Evolutionary conservation across 2,888 invertebrate species (phyloP), one percentile per base, ranked within the genome.

Genomic region (Diaprepes abbreviatus): DNA sequence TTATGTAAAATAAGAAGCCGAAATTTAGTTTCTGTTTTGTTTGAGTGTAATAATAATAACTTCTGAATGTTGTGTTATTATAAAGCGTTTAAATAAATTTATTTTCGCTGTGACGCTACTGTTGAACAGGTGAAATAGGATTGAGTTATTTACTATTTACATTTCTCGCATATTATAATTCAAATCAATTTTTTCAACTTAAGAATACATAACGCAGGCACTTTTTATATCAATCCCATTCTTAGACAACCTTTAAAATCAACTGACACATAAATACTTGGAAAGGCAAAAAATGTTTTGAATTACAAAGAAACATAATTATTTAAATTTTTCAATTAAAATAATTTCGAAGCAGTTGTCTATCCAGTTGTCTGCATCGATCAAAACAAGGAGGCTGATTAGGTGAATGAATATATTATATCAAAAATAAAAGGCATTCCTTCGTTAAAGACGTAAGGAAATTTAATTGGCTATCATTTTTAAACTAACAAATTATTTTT

Each of bases 121-220:
- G 63, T 12, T n/a, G n/a, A 33, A 63, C 54, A 63, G 54, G 54
- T 63, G 54, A 54, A 63, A 16, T 63, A 40, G 16, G 50, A 63
- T 63, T 63, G 54, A 63, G 54, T 63, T 54, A 63, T 63, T 63
- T 54, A 63, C 38, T 54, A 40, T 52, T 38, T 14, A 50, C 14
- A 52, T 35, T 62, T 60, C 50, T 19, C 1, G 28, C 24, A 52
- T 38, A 52, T 63, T 54, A 54, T 54, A 54, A 63, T 63, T 63
- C 52, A 63, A 63, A 63, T 63, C 6, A 52, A 63, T 63, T 63
- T 63, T 52, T 54, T 63, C 31, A 50, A 38, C 52, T 17, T 52
- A 17, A 24, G 31, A 17, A 52, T 14, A 63, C 54, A 40, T 52
- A 54, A 21, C 28, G 3, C 28, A 59, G 43, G 59, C 59, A 59